phyloP scores from a whole-genome alignment of 2,888 invertebrate genomes.

The Meiosimyza decipiens region DNA sequence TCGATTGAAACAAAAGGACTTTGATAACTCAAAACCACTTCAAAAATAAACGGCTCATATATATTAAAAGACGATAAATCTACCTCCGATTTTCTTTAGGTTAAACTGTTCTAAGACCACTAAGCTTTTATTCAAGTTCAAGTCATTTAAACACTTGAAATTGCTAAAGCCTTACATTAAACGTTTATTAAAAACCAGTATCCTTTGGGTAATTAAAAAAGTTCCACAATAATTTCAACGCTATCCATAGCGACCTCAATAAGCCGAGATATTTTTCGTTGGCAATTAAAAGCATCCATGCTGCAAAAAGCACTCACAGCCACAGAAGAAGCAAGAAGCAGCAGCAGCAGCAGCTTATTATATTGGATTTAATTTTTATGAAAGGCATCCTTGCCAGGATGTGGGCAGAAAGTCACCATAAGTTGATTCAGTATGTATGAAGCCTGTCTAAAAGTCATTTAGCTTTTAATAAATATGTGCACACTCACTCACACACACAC shows the following conservation, averaged over 20 bases:
- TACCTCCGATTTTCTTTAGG: no score
- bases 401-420: background rate
- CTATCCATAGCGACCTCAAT: constrained; percentile 19
- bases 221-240: constrained; percentile 16
- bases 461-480: constrained; percentile 41
- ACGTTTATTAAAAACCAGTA: no score
- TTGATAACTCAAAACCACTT: no score
- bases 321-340: constrained; percentile 12
- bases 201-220: constrained; percentile 23
- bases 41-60: no score
- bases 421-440: background rate
- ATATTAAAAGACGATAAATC: no score
- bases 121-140: no score
- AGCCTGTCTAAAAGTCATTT: constrained; percentile 19
- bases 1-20: no score
- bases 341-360: constrained; percentile 21
- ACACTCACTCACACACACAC: no score
- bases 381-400: background rate
- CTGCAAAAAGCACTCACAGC: background rate
- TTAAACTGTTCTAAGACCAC: no score
- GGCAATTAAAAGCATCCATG: constrained; percentile 32
- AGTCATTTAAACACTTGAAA: no score
- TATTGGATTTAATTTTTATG: constrained; percentile 30
- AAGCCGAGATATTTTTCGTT: constrained; percentile 10
- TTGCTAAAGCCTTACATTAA: no score